Base-by-base conservation (phyloP, 23 tunicate species). In the Halocynthia aurantium region DNA sequence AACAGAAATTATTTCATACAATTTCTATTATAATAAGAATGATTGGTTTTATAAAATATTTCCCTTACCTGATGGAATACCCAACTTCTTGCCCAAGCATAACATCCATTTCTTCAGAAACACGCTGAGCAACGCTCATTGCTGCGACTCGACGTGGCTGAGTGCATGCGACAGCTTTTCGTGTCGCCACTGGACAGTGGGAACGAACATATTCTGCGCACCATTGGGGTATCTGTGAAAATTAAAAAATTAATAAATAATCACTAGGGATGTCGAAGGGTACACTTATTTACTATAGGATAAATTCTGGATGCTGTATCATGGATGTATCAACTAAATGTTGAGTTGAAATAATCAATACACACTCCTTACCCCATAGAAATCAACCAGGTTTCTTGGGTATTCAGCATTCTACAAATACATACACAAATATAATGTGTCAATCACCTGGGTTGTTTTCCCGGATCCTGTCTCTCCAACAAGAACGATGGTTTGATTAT, bases 101-200 rank as follows among this genome's bases (percentile, higher is more conserved):
- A 22, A 94, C 99, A 77, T 94, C 99, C 99, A 94, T 88, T 64
- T 94, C 99, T 55, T 94, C 95, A 20, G 99, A 95, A 13, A 94
- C 99, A 57, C 99, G 90, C 69, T 94, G 95, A 68, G 95, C 99
- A 19, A 94, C 95, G 75, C 95, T 94, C 99, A 94, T 94, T 6
- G 99, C 99, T 0, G 99, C 99, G 73, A 94, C 99, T 52, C 99
- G 87, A 10, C 99, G 81, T 8, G 99, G 99, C 77, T 88, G 95
- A 7, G 91, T 88, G 79, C 95, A 88, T n/a, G 91, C 99, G 12
- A 94, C 99, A 22, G 79, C 76, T 62, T 88, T 94, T 61, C 92
- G 57, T 44, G 81, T 54, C 40, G 76, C 63, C 57, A 76, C 76
- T 7, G 87, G 82, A 52, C 65, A 72, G 50, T 67, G 51, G 8